Conservation (phyloP, 2,888 invertebrate genomes). For the Andricus curvator region DNA sequence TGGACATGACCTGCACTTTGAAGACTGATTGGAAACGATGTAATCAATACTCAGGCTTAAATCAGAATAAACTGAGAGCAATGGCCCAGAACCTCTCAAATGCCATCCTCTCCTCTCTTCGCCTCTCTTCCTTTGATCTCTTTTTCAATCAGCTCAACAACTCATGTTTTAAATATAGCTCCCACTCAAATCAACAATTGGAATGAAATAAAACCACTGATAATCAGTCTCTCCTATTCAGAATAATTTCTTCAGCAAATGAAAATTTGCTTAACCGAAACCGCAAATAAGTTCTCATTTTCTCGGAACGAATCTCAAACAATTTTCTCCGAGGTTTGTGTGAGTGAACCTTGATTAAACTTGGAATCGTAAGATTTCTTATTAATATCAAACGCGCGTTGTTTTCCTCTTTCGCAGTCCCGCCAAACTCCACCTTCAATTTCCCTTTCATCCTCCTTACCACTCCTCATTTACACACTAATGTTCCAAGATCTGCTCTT, state of each 20-base stretch:
- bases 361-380: slow-evolving; percentile 59
- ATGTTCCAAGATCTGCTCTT: slow-evolving; percentile 55
- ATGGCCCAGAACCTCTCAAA: neutral
- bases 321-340: slow-evolving; percentile 34
- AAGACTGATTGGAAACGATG: slow-evolving; percentile 24
- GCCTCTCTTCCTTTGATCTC: neutral
- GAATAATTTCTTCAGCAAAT: neutral
- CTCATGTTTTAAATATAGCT: neutral
- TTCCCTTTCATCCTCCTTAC: slow-evolving; percentile 42
- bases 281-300: slow-evolving; percentile 12
- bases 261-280: neutral
- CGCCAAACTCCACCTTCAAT: slow-evolving; percentile 44
- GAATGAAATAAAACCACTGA: neutral
- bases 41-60: slow-evolving; percentile 15
- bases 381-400: slow-evolving; percentile 67
- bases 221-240: neutral
- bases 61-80: neutral
- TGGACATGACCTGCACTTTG: slow-evolving; percentile 34
- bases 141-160: neutral
- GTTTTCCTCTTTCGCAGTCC: slow-evolving; percentile 52
- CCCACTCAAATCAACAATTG: neutral
- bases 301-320: slow-evolving; percentile 14
- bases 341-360: slow-evolving; percentile 41
- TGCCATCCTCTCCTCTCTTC: neutral
- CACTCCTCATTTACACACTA: slow-evolving; percentile 67